Evolutionary conservation across 2,888 invertebrate genomes (phyloP).

Genomic region (Pseudoips prasinana): DNA sequence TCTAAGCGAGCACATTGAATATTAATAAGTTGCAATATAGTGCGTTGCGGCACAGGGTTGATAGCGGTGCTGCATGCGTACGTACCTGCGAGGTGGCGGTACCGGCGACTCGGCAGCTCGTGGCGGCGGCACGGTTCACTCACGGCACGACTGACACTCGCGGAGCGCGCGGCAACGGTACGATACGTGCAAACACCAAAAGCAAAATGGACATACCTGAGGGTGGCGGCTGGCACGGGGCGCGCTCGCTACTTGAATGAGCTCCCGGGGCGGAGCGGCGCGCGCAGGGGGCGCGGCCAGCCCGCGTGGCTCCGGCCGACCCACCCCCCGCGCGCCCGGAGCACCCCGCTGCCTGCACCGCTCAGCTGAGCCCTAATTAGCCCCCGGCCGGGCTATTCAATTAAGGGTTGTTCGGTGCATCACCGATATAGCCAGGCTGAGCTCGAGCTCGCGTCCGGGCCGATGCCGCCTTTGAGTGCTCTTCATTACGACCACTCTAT

Average conservation of each 20-base stretch:
- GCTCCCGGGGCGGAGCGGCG: constrained; percentile 77
- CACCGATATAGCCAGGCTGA: constrained; percentile 50
- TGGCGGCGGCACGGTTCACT: constrained; percentile 51
- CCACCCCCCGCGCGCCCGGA: constrained; percentile 33
- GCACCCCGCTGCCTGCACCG: constrained; percentile 53
- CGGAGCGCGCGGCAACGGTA: constrained; percentile 64
- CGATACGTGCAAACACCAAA: constrained; percentile 75
- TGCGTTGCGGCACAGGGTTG: constrained; percentile 39
- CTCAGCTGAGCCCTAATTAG: constrained; percentile 80
- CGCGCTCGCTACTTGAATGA: constrained; percentile 80
- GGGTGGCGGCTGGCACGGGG: constrained; percentile 77
- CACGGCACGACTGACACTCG: constrained; percentile 74
- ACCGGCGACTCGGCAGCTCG: constrained; percentile 22
- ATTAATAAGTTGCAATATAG: constrained; percentile 27
- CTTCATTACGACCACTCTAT: constrained; percentile 67
- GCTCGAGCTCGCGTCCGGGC: constrained; percentile 42
- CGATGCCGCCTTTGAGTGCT: constrained; percentile 59
- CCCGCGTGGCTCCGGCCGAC: constrained; percentile 78
- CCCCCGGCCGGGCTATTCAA: constrained; percentile 78
- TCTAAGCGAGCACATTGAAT: constrained; percentile 36
- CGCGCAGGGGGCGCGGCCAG: constrained; percentile 84
- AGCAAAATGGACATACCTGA: constrained; percentile 81
- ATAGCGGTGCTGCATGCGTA: constrained; percentile 64
- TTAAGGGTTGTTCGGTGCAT: constrained; percentile 77
- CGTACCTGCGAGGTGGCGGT: constrained; percentile 51